phyloP scores from a whole-genome alignment of 1,140 invertebrate genomes.

The Zaprionus inermis region DNA sequence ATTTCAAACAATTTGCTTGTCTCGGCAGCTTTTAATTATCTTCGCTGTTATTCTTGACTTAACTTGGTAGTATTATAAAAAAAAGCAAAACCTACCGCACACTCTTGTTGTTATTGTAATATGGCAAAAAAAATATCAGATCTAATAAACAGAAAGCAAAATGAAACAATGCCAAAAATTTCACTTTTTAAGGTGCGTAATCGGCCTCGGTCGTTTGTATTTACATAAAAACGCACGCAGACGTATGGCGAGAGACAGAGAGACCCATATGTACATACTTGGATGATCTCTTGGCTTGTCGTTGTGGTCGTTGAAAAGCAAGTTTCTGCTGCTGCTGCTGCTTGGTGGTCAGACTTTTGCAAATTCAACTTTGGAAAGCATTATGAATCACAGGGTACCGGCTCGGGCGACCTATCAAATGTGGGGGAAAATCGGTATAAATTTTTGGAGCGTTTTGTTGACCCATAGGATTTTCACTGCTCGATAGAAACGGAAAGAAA shows the following conservation, averaged over 20 bases:
- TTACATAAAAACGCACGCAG: slow-evolving; percentile 37
- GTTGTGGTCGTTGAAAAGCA: slow-evolving; percentile 38
- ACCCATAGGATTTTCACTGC: slow-evolving; percentile 10
- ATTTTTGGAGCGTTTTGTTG: slow-evolving; percentile 3
- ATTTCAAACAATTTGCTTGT: neutral
- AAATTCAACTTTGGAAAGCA: slow-evolving; percentile 32
- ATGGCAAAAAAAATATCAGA: slow-evolving; percentile 28
- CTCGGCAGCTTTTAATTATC: slow-evolving; percentile 1
- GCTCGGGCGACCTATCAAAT: slow-evolving; percentile 3
- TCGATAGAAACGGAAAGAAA: neutral
- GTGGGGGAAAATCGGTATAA: slow-evolving; percentile 7
- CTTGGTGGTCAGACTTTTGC: slow-evolving; percentile 20
- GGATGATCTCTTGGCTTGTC: slow-evolving; percentile 33
- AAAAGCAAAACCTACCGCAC: neutral
- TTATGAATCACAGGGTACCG: slow-evolving; percentile 10
- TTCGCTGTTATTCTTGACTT: neutral
- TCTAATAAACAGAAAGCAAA: slow-evolving; percentile 51
- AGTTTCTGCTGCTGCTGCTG: too few relatives aligned
- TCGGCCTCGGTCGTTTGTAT: slow-evolving; percentile 56
- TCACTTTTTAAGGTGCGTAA: slow-evolving; percentile 82
- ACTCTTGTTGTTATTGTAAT: slow-evolving; percentile 1
- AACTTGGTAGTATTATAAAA: neutral
- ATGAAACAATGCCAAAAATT: slow-evolving; percentile 70
- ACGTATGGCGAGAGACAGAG: slow-evolving; percentile 2
- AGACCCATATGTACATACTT: slow-evolving; percentile 24